phyloP scores from a whole-genome alignment of 2,113 vertebrate genomes.

The Ceyx cyanopectus region DNA sequence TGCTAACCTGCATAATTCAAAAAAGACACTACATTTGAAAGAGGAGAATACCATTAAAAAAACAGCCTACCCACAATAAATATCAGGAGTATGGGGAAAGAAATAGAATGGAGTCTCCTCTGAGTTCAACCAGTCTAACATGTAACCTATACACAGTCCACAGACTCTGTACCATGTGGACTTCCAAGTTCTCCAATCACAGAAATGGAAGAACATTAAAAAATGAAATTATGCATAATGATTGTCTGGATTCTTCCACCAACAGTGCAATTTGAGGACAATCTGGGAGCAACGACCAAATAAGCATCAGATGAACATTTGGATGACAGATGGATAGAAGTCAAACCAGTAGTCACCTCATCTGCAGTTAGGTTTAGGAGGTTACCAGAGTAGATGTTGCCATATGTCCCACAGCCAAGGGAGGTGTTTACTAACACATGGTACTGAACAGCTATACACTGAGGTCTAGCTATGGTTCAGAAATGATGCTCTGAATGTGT shows the following conservation, averaged over 20 bases:
- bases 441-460: not conserved
- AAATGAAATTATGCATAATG: not conserved
- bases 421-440: not conserved
- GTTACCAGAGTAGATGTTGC: not conserved
- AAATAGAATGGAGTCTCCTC: not conserved
- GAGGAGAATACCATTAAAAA: not conserved
- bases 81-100: not conserved
- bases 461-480: not conserved
- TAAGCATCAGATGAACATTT: conserved; percentile 23
- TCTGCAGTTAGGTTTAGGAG: conserved; percentile 27
- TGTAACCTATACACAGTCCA: not conserved
- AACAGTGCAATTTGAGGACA: not conserved
- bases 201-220: not conserved
- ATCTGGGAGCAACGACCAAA: not conserved
- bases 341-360: not conserved
- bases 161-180: not conserved
- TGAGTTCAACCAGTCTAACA: not conserved
- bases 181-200: not conserved
- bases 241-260: not conserved
- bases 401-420: not conserved
- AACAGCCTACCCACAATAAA: not conserved
- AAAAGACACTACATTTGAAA: not conserved
- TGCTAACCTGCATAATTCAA: not conserved
- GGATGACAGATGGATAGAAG: conserved; percentile 8
- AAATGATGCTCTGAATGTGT: not conserved